phyloP scores from a whole-genome alignment of 2,113 vertebrate genomes.

The Chamaetylas fuelleborni region DNA sequence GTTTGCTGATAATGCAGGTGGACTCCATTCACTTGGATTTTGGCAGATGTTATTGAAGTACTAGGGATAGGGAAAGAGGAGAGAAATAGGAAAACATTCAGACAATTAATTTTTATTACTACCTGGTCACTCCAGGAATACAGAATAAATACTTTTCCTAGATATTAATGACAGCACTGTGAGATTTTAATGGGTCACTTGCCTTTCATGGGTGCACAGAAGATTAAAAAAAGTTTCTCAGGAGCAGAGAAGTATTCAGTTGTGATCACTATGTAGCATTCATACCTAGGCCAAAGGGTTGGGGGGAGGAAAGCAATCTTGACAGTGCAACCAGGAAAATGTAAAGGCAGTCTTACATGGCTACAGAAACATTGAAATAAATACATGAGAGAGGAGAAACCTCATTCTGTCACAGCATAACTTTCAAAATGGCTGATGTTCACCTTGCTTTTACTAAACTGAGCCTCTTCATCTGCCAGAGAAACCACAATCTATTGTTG shows the following conservation, averaged over 20 bases:
- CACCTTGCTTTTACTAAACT: not conserved
- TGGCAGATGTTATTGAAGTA: slow-evolving; percentile 72
- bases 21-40: slow-evolving; percentile 82
- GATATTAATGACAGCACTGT: not conserved
- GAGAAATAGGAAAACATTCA: slow-evolving; percentile 1
- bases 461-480: not conserved
- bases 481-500: not conserved
- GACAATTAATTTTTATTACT: not conserved
- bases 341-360: not conserved
- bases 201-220: not conserved
- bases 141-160: not conserved
- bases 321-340: not conserved
- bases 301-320: accelerated
- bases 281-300: not conserved
- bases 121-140: not conserved
- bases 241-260: not conserved
- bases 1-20: slow-evolving; percentile 83
- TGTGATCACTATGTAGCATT: not conserved
- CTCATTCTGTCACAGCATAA: not conserved
- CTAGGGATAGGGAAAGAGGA: slow-evolving; percentile 56
- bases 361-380: not conserved
- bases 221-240: not conserved
- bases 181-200: not conserved
- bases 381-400: not conserved
- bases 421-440: not conserved